phyloP scores from a whole-genome alignment of 2,888 invertebrate genomes.

The Tetheella fluctuosa region DNA sequence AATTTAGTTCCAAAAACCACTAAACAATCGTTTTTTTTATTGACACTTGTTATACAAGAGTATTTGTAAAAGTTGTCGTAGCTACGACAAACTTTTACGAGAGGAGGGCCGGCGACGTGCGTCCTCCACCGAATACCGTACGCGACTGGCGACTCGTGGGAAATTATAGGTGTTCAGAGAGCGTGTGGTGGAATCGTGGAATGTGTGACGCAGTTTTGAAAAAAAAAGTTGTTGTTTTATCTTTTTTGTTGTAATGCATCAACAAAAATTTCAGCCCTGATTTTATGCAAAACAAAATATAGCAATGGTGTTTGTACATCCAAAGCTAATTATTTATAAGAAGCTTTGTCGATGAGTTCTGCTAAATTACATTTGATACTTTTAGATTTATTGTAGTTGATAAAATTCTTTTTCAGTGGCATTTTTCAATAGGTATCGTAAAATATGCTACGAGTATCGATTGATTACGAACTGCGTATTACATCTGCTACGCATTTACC shows the following conservation, averaged over 20 bases:
- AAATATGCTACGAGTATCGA: not conserved
- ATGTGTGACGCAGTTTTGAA: not conserved
- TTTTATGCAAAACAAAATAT: too few species aligned
- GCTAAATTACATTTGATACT: too few species aligned
- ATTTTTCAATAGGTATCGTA: too few species aligned
- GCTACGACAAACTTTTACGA: conserved; percentile 25
- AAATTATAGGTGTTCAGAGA: not conserved
- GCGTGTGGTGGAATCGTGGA: not conserved
- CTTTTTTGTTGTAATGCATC: too few species aligned
- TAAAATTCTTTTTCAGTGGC: too few species aligned
- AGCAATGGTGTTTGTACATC: too few species aligned
- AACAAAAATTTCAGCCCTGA: too few species aligned
- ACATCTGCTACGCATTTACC: not conserved
- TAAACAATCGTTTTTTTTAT: conserved; percentile 24
- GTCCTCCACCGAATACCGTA: conserved; percentile 18
- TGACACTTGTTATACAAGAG: conserved; percentile 27
- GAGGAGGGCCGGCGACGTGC: conserved; percentile 23
- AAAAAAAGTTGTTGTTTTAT: not conserved
- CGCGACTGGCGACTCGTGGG: conserved; percentile 27
- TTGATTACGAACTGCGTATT: conserved; percentile 1
- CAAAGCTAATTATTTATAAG: too few species aligned
- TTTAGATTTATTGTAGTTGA: too few species aligned
- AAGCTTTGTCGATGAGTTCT: too few species aligned
- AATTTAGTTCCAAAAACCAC: conserved; percentile 24
- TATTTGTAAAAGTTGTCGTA: conserved; percentile 13